Evolutionary conservation across 2,797 vertebrate genomes (phyloP).

Genomic region (Sparidentex hasta): DNA sequence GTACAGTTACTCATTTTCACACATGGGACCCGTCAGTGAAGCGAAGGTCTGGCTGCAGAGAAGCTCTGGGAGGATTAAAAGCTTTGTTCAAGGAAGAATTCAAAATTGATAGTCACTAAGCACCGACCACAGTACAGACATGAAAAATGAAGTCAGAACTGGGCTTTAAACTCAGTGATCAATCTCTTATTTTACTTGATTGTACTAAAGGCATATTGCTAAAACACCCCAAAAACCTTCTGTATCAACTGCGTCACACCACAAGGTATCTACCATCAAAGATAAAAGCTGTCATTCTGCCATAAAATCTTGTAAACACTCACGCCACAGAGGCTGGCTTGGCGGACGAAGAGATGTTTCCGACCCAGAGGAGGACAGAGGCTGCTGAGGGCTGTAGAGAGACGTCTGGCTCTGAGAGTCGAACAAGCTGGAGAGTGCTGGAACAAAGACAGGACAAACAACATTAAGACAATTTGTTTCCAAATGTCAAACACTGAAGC

Average conservation of each 20-base stretch:
- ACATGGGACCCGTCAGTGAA: conserved; percentile 7
- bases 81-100: neutral
- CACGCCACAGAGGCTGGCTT: conserved; percentile 91
- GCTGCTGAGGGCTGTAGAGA: conserved; percentile 87
- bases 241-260: neutral
- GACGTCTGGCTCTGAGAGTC: conserved; percentile 90
- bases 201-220: neutral
- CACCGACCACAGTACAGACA: neutral
- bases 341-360: conserved; percentile 84
- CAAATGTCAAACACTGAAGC: neutral
- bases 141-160: neutral
- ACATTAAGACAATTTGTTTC: neutral
- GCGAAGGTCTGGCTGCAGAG: neutral
- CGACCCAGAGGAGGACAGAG: conserved; percentile 84
- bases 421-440: conserved; percentile 88
- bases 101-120: neutral
- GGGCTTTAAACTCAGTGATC: neutral
- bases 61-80: conserved; percentile 18
- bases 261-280: neutral
- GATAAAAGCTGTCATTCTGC: neutral
- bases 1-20: conserved; percentile 8
- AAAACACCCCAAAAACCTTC: too few relatives aligned
- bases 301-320: conserved; percentile 78
- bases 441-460: conserved; percentile 18
- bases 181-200: neutral